phyloP scores from a whole-genome alignment of 2,888 invertebrate genomes.

The Branchinecta sandiegonensis region DNA sequence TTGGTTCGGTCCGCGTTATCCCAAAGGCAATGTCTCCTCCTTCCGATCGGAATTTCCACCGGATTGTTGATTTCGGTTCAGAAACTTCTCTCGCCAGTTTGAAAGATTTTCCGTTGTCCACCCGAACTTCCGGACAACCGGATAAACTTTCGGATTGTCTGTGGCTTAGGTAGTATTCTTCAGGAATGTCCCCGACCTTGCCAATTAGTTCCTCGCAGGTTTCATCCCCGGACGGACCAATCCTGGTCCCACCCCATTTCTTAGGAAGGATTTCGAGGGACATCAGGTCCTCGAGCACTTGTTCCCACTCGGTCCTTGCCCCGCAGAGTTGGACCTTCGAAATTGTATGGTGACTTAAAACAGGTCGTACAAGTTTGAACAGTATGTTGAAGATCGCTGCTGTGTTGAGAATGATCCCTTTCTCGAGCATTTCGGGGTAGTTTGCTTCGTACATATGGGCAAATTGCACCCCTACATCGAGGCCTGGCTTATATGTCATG shows the following conservation, averaged over 20 bases:
- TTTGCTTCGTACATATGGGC: background rate
- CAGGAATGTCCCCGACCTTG: background rate
- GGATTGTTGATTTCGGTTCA: background rate
- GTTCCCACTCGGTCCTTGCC: background rate
- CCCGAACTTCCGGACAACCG: background rate
- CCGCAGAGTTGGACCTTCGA: constrained; percentile 3
- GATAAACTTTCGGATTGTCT: background rate
- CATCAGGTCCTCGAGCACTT: background rate
- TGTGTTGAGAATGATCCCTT: background rate
- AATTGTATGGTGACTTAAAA: constrained; percentile 1
- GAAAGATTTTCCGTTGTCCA: background rate
- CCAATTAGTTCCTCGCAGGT: background rate
- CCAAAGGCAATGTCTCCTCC: constrained; percentile 10
- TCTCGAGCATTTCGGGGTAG: constrained; percentile 6
- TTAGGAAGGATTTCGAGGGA: background rate
- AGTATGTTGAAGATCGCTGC: constrained; percentile 9
- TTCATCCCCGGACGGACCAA: background rate
- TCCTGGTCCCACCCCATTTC: constrained; percentile 3
- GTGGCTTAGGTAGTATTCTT: background rate
- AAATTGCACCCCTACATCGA: background rate
- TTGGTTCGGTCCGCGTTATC: background rate
- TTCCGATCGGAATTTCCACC: constrained; percentile 3
- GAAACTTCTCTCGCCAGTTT: background rate
- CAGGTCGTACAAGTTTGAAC: background rate
- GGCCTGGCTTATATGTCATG: background rate